These are phyloP conservation scores for Enteromius anoplus DNA, from an alignment of 2,797 vertebrate genomes.

Conservation along the genomic window DNA sequence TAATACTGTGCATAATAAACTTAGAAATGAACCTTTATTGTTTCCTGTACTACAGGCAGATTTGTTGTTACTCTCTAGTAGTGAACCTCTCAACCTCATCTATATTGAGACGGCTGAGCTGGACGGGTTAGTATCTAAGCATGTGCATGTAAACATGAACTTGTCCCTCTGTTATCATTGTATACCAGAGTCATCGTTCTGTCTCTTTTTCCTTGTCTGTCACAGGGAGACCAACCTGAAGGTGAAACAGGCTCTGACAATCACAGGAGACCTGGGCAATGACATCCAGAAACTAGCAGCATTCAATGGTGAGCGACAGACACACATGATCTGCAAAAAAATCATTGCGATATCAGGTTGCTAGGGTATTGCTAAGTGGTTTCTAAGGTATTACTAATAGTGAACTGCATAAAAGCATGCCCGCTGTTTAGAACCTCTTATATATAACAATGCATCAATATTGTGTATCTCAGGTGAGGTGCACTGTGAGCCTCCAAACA, in stretches of 20 bases:
- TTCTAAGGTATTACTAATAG: not conserved
- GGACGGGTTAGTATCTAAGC: constrained; percentile 82
- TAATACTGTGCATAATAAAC: not conserved
- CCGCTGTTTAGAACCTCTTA: not conserved
- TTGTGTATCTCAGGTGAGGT: constrained; percentile 82
- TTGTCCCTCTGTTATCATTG: not conserved
- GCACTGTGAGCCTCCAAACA: constrained; percentile 89
- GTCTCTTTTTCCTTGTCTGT: constrained; percentile 28
- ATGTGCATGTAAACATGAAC: not conserved
- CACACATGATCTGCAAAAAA: not conserved
- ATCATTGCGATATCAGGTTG: not conserved
- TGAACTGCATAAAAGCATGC: not conserved
- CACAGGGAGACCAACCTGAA: constrained; percentile 95
- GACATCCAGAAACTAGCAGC: constrained; percentile 76
- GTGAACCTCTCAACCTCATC: constrained; percentile 88
- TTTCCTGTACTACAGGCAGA: constrained; percentile 81
- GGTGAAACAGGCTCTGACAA: constrained; percentile 89
- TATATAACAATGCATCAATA: not conserved
- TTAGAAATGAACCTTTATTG: not conserved
- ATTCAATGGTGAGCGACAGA: constrained; percentile 82
- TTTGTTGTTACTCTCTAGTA: constrained; percentile 89
- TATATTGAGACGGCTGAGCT: constrained; percentile 94
- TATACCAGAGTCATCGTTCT: not conserved
- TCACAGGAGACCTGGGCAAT: constrained; percentile 86
- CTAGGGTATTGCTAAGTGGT: not conserved